These are phyloP conservation scores for Toxostoma redivivum DNA, from an alignment of 2,113 vertebrate species.

Conservation along the genomic window DNA sequence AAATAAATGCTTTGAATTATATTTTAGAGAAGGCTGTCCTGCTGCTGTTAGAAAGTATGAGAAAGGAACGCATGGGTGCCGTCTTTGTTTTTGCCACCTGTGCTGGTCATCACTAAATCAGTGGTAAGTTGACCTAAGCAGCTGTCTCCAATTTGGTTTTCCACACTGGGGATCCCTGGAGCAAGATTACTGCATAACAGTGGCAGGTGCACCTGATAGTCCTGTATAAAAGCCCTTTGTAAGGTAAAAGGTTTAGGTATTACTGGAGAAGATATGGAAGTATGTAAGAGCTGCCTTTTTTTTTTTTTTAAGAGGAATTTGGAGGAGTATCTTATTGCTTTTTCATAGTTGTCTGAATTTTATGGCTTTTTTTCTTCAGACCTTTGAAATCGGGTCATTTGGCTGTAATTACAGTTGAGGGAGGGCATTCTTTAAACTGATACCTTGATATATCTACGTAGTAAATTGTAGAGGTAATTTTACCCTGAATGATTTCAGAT, in stretches of 20 bases:
- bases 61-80: not conserved
- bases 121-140: not conserved
- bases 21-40: not conserved
- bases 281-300: rapidly evolving
- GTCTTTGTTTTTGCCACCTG: not conserved
- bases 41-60: not conserved
- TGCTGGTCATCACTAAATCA: not conserved
- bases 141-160: not conserved
- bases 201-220: not conserved
- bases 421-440: not conserved
- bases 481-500: not conserved
- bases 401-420: not conserved
- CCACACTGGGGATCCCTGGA: not conserved
- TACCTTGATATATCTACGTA: not conserved
- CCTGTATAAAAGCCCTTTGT: not conserved
- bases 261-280: not conserved
- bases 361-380: not conserved
- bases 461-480: not conserved
- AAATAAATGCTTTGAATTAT: not conserved
- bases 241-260: not conserved
- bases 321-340: not conserved
- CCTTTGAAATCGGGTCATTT: not conserved
- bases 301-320: not conserved
- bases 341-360: not conserved
- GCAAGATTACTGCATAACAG: not conserved